Evolutionary conservation across 2,797 vertebrate species (phyloP).

Genomic region (Gymnothorax reevesii): DNA sequence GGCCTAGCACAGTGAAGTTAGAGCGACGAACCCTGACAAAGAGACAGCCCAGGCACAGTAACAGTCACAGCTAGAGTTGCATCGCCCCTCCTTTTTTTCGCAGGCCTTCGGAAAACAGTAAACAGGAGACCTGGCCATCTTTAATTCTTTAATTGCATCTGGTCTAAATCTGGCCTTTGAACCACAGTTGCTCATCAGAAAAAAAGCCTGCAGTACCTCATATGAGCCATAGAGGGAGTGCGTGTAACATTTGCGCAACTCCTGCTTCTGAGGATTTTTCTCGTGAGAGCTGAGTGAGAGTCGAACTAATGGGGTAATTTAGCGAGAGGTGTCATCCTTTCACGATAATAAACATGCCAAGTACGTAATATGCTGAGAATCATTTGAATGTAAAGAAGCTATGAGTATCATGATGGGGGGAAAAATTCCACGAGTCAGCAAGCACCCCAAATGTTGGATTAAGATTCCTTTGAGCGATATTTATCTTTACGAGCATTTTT

Average conservation of each 20-base stretch:
- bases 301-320: not conserved
- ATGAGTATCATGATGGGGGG: not conserved
- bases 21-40: not conserved
- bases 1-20: not conserved
- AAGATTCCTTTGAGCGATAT: not conserved
- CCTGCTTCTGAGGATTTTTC: not conserved
- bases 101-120: not conserved
- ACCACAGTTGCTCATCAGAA: not conserved
- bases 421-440: not conserved
- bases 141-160: slow-evolving; percentile 6
- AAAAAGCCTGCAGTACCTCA: not conserved
- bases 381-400: not conserved
- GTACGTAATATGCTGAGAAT: not conserved
- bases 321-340: not conserved
- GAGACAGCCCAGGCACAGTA: not conserved
- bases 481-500: not conserved
- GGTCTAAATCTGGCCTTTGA: not conserved
- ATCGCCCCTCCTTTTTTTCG: not conserved
- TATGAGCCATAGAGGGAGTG: not conserved
- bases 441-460: not conserved
- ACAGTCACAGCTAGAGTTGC: not conserved
- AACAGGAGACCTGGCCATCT: not conserved
- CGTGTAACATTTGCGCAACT: not conserved
- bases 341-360: not conserved
- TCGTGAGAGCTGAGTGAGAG: not conserved